These are phyloP conservation scores for Drosophila serrata DNA, from an alignment of 1,140 invertebrate genomes.

Conservation along the genomic window DNA sequence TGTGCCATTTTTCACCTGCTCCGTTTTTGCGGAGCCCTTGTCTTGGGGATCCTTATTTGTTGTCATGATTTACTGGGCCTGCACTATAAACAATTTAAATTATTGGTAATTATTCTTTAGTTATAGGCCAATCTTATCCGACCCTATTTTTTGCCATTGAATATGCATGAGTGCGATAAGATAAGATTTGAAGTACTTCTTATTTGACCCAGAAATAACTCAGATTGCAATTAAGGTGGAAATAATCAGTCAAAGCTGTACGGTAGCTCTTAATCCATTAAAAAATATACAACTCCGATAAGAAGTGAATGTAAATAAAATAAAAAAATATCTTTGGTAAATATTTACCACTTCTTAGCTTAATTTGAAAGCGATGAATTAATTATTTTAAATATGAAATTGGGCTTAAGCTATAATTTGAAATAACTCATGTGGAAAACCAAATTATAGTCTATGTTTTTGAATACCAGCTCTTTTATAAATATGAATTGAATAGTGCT, in stretches of 20 bases:
- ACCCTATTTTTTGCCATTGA: constrained; percentile 16
- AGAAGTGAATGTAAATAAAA: constrained; percentile 2
- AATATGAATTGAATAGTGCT: too few relatives aligned
- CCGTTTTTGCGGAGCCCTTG: constrained; percentile 33
- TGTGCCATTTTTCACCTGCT: constrained; percentile 58
- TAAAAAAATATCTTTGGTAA: neutral
- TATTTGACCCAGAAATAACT: constrained; percentile 36
- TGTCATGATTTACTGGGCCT: constrained; percentile 48
- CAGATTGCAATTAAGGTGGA: constrained; percentile 2
- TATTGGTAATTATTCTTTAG: constrained; percentile 28
- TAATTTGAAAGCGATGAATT: neutral
- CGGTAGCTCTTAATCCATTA: neutral
- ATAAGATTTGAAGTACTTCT: constrained; percentile 34
- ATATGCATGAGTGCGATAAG: constrained; percentile 23
- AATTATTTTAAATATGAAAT: neutral
- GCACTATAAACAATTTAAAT: constrained; percentile 7
- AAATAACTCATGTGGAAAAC: neutral
- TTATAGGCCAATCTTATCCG: constrained; percentile 37
- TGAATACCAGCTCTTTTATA: neutral
- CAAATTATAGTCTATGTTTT: neutral
- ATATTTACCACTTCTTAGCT: neutral
- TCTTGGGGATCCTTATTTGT: constrained; percentile 70
- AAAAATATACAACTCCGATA: constrained; percentile 12
- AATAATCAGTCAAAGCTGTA: constrained; percentile 15
- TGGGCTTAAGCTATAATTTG: neutral